Percentiles rank a stretch among this genome's conserved stretches.
Evolutionary conservation across 2,888 invertebrate species (phyloP).

Genomic region (Diploptera punctata): DNA sequence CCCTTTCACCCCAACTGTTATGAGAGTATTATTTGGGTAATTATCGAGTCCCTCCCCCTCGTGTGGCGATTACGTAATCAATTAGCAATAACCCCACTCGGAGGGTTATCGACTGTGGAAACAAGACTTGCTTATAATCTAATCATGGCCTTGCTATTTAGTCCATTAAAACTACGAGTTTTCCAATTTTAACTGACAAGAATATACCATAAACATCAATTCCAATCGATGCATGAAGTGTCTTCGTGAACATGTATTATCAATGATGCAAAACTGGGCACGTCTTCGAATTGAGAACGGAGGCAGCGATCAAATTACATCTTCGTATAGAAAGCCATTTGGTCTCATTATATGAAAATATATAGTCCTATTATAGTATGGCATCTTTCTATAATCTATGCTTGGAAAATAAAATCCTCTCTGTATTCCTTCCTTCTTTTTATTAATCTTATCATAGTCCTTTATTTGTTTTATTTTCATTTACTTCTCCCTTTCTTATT

Average conservation of each 20-base stretch:
- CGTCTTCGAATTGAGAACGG: too few species aligned
- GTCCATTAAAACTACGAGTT: background rate
- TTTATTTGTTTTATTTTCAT: too few species aligned
- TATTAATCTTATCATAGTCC: too few species aligned
- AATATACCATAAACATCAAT: background rate
- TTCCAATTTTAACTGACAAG: background rate
- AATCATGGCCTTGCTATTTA: constrained; percentile 1
- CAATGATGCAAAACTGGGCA: background rate
- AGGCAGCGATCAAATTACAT: too few species aligned
- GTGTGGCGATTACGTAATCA: constrained; percentile 6
- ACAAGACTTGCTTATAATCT: background rate
- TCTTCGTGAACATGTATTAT: background rate
- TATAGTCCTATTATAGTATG: too few species aligned
- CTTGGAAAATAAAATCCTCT: too few species aligned
- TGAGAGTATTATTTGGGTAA: background rate
- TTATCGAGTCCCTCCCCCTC: background rate
- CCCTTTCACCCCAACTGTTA: background rate
- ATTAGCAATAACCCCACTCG: background rate
- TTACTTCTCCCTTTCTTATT: too few species aligned
- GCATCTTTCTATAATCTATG: too few species aligned
- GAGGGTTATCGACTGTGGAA: background rate
- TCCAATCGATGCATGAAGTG: background rate
- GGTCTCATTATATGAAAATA: too few species aligned
- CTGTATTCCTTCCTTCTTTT: too few species aligned
- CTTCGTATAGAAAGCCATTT: background rate